Evolutionary conservation across 2,113 vertebrate genomes (phyloP).

Genomic region (Trochalopteron elliotii): DNA sequence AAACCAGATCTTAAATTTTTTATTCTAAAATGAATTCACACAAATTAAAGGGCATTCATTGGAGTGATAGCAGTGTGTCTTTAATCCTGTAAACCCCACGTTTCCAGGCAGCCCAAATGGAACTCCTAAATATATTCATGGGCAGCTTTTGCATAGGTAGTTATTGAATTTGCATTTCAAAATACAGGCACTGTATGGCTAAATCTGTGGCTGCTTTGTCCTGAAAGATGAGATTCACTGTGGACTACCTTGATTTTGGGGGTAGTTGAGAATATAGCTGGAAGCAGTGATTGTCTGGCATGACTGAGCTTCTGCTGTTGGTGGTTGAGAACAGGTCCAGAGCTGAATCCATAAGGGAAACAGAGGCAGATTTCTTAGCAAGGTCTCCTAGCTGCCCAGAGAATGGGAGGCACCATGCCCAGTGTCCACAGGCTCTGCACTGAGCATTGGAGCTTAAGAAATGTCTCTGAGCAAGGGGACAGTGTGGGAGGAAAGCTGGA

Average conservation of each 20-base stretch:
- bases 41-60: conserved; percentile 9
- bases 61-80: not conserved
- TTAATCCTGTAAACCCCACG: not conserved
- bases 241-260: not conserved
- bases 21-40: not conserved
- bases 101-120: not conserved
- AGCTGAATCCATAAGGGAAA: not conserved
- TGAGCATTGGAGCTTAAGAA: not conserved
- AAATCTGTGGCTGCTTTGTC: not conserved
- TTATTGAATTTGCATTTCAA: conserved; percentile 40
- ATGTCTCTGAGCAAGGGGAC: not conserved
- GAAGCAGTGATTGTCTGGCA: not conserved
- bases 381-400: not conserved
- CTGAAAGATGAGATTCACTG: not conserved
- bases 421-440: not conserved
- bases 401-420: not conserved
- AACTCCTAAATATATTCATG: not conserved
- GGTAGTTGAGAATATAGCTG: not conserved
- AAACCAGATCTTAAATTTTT: conserved; percentile 37
- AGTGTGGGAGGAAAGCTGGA: not conserved
- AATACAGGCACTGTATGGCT: not conserved
- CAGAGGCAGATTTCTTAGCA: not conserved
- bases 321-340: not conserved
- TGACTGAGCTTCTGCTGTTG: not conserved
- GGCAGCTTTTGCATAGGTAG: conserved; percentile 37